These are phyloP conservation scores for Isurus oxyrinchus DNA, from an alignment of 2,113 vertebrate genomes.

Conservation along the genomic window DNA sequence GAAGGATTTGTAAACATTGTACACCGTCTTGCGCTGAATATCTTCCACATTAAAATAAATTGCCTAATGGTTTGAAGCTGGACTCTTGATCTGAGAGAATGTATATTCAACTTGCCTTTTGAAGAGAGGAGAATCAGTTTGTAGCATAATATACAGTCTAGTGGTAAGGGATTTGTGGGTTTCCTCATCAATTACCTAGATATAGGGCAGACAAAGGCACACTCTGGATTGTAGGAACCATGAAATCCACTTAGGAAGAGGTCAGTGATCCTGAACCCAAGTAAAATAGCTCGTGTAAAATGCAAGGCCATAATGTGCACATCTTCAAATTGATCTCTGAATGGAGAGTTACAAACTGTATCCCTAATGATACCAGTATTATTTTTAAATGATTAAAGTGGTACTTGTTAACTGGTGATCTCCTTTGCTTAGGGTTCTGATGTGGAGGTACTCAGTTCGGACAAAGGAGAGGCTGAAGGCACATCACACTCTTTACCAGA, in stretches of 20 bases:
- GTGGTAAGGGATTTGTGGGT: not conserved
- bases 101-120: not conserved
- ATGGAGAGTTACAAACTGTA: not conserved
- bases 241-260: not conserved
- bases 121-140: not conserved
- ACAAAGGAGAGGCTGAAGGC: slow-evolving; percentile 52
- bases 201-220: not conserved
- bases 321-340: not conserved
- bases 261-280: not conserved
- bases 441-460: slow-evolving; percentile 68
- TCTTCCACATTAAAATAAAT: not conserved
- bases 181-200: not conserved
- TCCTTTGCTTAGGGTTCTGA: slow-evolving; percentile 73
- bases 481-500: slow-evolving; percentile 49
- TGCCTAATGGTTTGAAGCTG: not conserved
- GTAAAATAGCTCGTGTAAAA: not conserved
- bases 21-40: not conserved
- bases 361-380: not conserved
- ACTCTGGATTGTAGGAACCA: not conserved
- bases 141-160: not conserved
- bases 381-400: not conserved
- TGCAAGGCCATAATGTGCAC: not conserved
- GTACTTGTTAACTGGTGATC: not conserved
- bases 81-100: not conserved
- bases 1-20: not conserved